Base-by-base conservation (phyloP, 1,140 invertebrate genomes). In the Stenopsyche tienmushanensis region DNA sequence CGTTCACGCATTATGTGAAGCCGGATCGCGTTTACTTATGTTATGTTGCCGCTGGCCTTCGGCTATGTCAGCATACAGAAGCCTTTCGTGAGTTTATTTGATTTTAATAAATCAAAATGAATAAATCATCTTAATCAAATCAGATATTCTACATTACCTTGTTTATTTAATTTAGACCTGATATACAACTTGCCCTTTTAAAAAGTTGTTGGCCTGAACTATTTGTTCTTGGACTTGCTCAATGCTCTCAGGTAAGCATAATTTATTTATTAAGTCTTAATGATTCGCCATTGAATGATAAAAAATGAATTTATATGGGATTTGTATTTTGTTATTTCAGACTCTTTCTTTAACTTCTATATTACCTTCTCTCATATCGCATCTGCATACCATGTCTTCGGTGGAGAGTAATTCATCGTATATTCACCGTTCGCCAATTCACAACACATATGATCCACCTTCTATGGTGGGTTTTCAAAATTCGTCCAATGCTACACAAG, bases 151-250 rank as follows among this genome's bases (percentile, higher is more conserved):
- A n/a, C n/a, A n/a, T n/a, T n/a, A n/a, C n/a, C n/a, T n/a, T n/a
- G n/a, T n/a, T n/a, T 34, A 41, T 34, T 55, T 25, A 55, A 34
- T 18, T 2, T 3, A 15, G 3, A 26, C 44, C 87, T 59, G 92
- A 96, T 62, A 84, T 90, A 50, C 94, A 97, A 81, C 88, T 91
- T 62, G 84, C 85, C 3, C 76, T 98, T 39, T 82, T 98, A 29
- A 88, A 90, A 72, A 88, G 88, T 65, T 92, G 89, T 72, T 99
- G 97, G 97, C 87, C 92, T 73, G 93, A 98, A 74, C 75, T 99
- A 58, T 96, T 99, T 78, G 88, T 91, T 1, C 81, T 99, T 15
- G 95, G 95, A 5, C 81, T 99, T 60, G 90, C 93, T 1, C 94
- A 98, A 76, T 96, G 91, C 77, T 86, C 91, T 10, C 84, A 71